Evolutionary conservation across 23 tunicate species (phyloP), one percentile per base, ranked within the genome.

Genomic region (Phallusia fumigata): DNA sequence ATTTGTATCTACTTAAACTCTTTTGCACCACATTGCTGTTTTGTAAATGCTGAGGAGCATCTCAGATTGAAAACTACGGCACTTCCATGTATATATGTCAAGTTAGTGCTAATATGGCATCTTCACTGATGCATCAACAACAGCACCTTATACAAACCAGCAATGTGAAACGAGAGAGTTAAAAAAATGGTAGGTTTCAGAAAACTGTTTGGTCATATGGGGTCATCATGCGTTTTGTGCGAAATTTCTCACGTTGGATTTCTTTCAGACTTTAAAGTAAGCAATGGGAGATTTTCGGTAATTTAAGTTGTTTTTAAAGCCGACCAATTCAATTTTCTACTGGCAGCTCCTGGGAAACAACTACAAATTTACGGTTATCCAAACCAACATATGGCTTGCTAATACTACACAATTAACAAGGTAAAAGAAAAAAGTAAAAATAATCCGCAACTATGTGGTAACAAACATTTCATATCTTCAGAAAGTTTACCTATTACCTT

Each of bases 31-130:
- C 28, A 24, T 24, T 24, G 28, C 15, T 58, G 69, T 21, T 58
- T 58, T 58, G 69, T 16, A 58, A 6, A 58, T 58, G 69, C 69
- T 24, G 28, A 58, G 28, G 69, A 58, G 69, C 69, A 13, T 58
- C 69, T 58, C 69, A 58, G 69, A 58, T 58, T 58, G 69, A 58
- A 58, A 58, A 58, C 69, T 58, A 58, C 13, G 69, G 69, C 26
- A 58, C 69, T 58, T 21, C 28, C 69, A 58, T n/a, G 69, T 16
- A 58, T n/a, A 3, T 24, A 58, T 58, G 28, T 58, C 69, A 58
- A 58, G 28, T 6, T 40, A 40, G 13, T 58, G 26, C 69, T 24
- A 58, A 58, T 13, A 58, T 58, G 47, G 47, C 47, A 40, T 58
- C 69, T 24, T 58, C 69, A 58, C 28, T 58, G 69, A 58, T 13